Percentiles rank a stretch among this genome's conserved stretches.
Evolutionary conservation across 2,888 invertebrate genomes (phyloP).

Genomic region (Rosalia funebris): DNA sequence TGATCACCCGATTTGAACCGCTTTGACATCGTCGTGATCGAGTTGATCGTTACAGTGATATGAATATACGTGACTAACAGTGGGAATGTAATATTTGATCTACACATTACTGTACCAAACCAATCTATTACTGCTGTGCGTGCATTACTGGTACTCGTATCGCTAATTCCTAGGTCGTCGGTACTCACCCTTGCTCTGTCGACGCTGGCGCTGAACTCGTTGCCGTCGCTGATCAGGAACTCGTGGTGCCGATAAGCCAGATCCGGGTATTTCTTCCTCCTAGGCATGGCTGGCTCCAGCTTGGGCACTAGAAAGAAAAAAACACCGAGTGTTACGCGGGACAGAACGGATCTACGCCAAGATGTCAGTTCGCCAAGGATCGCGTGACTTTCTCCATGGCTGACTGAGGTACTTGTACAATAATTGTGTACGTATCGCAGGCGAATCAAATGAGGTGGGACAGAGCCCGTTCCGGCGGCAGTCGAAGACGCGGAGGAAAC

Average conservation of each 20-base stretch:
- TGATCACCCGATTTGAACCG: no score
- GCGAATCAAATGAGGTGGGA: neutral
- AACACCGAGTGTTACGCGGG: slow-evolving; percentile 1
- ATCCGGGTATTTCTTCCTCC: slow-evolving; percentile 89
- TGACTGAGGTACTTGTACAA: neutral
- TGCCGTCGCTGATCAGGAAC: slow-evolving; percentile 73
- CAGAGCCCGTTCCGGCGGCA: neutral
- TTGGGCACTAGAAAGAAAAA: slow-evolving; percentile 63
- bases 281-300: slow-evolving; percentile 85
- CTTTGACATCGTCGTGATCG: slow-evolving; percentile 2
- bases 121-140: slow-evolving; percentile 39
- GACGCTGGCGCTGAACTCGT: slow-evolving; percentile 68
- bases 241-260: slow-evolving; percentile 89
- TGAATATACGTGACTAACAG: slow-evolving; percentile 40
- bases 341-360: neutral
- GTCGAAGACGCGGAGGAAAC: neutral
- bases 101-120: slow-evolving; percentile 33
- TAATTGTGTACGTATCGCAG: neutral
- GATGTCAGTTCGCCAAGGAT: neutral
- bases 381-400: neutral
- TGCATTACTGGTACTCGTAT: slow-evolving; percentile 33
- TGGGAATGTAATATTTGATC: slow-evolving; percentile 19
- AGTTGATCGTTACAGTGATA: slow-evolving; percentile 29
- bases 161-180: slow-evolving; percentile 23
- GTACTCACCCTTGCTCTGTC: slow-evolving; percentile 73